phyloP scores from a whole-genome alignment of 2,797 vertebrate species.

The Trichosurus vulpecula region DNA sequence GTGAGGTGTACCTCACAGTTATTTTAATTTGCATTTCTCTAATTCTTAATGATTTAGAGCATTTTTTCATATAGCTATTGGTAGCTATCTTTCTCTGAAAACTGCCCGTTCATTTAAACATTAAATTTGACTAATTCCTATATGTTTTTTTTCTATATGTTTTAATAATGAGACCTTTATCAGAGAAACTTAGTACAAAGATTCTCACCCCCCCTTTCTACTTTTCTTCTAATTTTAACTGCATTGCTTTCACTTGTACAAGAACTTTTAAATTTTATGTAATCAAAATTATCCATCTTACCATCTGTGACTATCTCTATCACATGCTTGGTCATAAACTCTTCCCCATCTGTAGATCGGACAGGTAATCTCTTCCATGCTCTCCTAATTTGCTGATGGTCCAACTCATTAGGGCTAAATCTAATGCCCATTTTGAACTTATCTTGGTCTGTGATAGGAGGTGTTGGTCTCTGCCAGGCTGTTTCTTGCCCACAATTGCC shows the following conservation, averaged over 20 bases:
- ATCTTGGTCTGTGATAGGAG: too few species aligned
- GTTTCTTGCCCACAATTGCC: too few species aligned
- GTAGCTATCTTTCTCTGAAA: neutral
- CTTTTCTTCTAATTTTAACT: neutral
- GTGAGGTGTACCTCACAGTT: neutral
- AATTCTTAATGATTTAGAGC: neutral
- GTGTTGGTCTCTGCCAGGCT: too few species aligned
- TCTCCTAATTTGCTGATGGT: neutral
- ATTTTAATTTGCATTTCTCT: neutral
- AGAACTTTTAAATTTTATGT: neutral
- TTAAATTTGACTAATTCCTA: neutral
- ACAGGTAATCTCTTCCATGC: neutral
- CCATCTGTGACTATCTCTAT: neutral
- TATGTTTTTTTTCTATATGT: too few species aligned
- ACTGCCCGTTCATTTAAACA: neutral
- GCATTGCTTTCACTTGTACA: neutral
- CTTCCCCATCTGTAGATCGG: neutral
- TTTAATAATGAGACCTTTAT: neutral
- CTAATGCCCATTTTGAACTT: too few species aligned
- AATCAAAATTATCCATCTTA: neutral
- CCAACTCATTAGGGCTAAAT: too few species aligned
- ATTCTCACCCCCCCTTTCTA: neutral
- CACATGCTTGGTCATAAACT: neutral
- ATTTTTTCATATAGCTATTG: neutral
- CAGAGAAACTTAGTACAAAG: neutral